Base-by-base conservation (phyloP, 64 coral and sea anemone genomes). In the Astreopora myriophthalma region DNA sequence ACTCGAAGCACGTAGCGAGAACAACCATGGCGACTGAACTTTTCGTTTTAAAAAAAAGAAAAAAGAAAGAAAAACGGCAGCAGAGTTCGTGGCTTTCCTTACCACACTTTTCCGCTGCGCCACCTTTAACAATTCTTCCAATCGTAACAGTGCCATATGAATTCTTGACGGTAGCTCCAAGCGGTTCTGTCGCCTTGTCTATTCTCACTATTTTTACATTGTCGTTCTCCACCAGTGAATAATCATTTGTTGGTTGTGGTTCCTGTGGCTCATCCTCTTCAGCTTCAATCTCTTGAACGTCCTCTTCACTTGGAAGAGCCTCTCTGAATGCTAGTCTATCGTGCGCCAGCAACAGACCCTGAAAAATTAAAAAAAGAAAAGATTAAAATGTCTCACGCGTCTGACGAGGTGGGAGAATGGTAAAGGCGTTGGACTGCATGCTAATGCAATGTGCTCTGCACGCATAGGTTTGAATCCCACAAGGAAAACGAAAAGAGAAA, bases 51-150 rank as follows among this genome's bases (percentile, higher is more conserved):
- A n/a, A n/a, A n/a, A n/a, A n/a, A n/a, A n/a, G n/a, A n/a, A n/a
- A n/a, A n/a, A n/a, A n/a, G n/a, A n/a, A n/a, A n/a, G n/a, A n/a
- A n/a, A n/a, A n/a, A n/a, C n/a, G n/a, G n/a, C n/a, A n/a, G n/a
- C n/a, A n/a, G n/a, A n/a, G n/a, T n/a, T n/a, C n/a, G n/a, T n/a
- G n/a, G n/a, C 8, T 26, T 63, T 86, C 8, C 96, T 92, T 75
- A 99, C 97, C 97, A 63, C 97, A 96, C 79, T 99, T 99, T 36
- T 95, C 94, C 13, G 97, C 97, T 0, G 91, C 97, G 0, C 97
- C 97, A 28, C 97, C 94, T 55, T 90, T 99, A 0, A 99, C 97
- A 48, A 99, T 95, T 58, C 97, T 92, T 27, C 94, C 97, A 58
- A 99, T 99, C 60, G 96, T 58, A 25, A 99, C 97, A 48, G 88